These are phyloP conservation scores for Podilymbus podiceps DNA, from an alignment of 2,113 vertebrate species.

Conservation along the genomic window DNA sequence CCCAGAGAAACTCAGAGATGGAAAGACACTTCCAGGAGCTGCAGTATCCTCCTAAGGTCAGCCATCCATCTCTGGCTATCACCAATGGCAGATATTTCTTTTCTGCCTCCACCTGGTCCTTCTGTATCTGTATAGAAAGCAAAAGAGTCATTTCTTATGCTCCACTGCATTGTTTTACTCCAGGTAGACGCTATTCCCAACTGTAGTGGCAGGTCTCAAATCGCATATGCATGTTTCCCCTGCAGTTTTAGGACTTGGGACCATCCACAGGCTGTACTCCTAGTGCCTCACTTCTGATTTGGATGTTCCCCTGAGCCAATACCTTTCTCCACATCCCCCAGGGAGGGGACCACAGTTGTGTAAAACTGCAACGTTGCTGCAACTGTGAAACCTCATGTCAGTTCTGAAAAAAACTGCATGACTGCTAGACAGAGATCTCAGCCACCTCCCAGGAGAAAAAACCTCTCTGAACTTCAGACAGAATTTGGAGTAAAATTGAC, in stretches of 20 bases:
- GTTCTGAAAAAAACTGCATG: neutral
- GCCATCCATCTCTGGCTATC: neutral
- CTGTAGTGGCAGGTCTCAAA: neutral
- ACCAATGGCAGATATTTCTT: neutral
- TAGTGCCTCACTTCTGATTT: neutral
- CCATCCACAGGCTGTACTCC: neutral
- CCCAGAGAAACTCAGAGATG: neutral
- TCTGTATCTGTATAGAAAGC: neutral
- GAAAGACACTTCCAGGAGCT: neutral
- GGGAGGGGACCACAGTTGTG: neutral
- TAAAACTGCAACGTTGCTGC: fast-evolving
- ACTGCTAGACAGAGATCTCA: neutral
- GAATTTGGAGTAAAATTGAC: neutral
- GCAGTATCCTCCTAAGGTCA: neutral
- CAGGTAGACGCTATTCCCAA: neutral
- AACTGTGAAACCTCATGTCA: neutral
- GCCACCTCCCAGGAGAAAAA: neutral
- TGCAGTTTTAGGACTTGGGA: neutral
- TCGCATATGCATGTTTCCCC: neutral
- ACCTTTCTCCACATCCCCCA: neutral
- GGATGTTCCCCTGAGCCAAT: neutral
- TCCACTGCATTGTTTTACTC: neutral
- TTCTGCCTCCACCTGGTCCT: neutral
- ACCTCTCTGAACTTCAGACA: neutral
- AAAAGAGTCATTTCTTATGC: neutral